phyloP scores from a whole-genome alignment of 2,797 vertebrate species.

The Sciurus vulgaris region DNA sequence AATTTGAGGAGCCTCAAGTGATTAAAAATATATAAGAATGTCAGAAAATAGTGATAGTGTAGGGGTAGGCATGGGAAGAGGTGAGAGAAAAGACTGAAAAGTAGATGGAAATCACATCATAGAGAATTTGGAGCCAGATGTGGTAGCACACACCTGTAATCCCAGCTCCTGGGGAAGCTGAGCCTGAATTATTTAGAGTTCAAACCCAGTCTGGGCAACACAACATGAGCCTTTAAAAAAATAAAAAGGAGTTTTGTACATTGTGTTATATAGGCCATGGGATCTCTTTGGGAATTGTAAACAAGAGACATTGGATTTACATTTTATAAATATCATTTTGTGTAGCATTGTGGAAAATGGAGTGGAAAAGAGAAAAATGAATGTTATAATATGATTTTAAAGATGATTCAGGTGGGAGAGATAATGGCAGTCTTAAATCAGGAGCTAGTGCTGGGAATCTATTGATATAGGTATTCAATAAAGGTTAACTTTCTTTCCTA shows the following conservation, averaged over 20 bases:
- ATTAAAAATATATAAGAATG: constrained; percentile 50
- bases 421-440: constrained; percentile 1
- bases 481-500: constrained; percentile 43
- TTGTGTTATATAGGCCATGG: background rate
- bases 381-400: constrained; percentile 37
- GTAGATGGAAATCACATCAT: background rate
- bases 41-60: background rate
- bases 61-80: background rate
- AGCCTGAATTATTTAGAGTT: no score
- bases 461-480: background rate
- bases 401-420: background rate
- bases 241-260: background rate
- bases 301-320: constrained; percentile 8
- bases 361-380: constrained; percentile 24
- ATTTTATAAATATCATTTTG: constrained; percentile 61
- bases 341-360: background rate
- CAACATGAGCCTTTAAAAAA: no score
- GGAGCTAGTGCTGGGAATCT: background rate
- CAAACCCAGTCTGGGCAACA: no score
- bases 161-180: no score
- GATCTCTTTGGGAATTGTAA: constrained; percentile 50
- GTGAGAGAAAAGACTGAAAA: background rate
- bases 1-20: background rate
- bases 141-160: no score
- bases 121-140: background rate